Conservation (phyloP, 1,140 invertebrate species). For the Galleria mellonella region DNA sequence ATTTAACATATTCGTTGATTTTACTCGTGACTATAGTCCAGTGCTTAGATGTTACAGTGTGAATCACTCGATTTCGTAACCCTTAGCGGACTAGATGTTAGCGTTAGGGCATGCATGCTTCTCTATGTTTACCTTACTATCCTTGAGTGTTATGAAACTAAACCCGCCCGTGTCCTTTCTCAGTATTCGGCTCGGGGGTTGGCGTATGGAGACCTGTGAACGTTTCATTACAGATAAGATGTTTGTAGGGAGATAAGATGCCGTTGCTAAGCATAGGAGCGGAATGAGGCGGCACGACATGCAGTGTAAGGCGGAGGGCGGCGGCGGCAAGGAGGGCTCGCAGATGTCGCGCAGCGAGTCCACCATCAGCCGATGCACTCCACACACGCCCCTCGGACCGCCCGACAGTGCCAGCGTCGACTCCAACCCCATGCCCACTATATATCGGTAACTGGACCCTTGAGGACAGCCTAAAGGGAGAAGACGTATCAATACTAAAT, state of each 20-base stretch:
- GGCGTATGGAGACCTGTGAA: slow-evolving; percentile 37
- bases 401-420: slow-evolving; percentile 85
- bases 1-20: slow-evolving; percentile 16
- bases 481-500: slow-evolving; percentile 22
- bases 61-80: slow-evolving; percentile 30
- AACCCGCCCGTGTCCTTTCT: slow-evolving; percentile 40
- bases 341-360: slow-evolving; percentile 65
- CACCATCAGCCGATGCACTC: slow-evolving; percentile 58
- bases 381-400: slow-evolving; percentile 56
- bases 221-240: slow-evolving; percentile 58
- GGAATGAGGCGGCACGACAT: slow-evolving; percentile 60
- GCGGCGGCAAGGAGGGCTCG: slow-evolving; percentile 46
- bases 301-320: slow-evolving; percentile 47
- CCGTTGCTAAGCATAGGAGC: slow-evolving; percentile 56
- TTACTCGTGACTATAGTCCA: slow-evolving; percentile 31
- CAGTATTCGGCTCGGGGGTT: slow-evolving; percentile 29
- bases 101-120: slow-evolving; percentile 66
- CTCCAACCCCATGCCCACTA: slow-evolving; percentile 85
- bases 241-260: slow-evolving; percentile 61
- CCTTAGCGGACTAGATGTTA: slow-evolving; percentile 57
- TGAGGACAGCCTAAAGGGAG: slow-evolving; percentile 23
- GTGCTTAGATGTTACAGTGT: slow-evolving; percentile 51
- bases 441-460: slow-evolving; percentile 82
- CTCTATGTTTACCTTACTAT: slow-evolving; percentile 49
- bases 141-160: slow-evolving; percentile 44